phyloP scores from a whole-genome alignment of 1,140 invertebrate species.

The Parasteatoda tepidariorum region DNA sequence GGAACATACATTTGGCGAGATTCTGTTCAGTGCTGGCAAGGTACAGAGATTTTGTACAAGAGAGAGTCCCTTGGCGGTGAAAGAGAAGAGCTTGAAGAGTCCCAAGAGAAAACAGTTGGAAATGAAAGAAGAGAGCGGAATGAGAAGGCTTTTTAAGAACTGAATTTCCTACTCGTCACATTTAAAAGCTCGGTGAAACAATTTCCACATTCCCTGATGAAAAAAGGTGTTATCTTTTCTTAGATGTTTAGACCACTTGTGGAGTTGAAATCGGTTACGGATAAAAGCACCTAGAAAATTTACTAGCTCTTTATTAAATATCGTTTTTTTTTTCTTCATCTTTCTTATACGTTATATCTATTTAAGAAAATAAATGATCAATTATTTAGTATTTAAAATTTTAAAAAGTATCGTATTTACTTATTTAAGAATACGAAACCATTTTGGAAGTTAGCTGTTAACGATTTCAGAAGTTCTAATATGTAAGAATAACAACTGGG shows the following conservation, averaged over 20 bases:
- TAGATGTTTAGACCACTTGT: conserved; percentile 50
- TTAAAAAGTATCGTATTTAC: no score
- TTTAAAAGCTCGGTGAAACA: conserved; percentile 54
- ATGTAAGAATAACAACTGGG: no score
- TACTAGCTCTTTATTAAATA: neutral
- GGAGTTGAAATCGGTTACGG: neutral
- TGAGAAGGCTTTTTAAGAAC: conserved; percentile 23
- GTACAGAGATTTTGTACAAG: no score
- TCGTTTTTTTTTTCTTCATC: no score
- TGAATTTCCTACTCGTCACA: conserved; percentile 44
- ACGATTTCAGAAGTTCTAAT: no score
- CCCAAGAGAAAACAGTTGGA: conserved; percentile 21
- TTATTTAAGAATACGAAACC: no score
- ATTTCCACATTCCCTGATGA: conserved; percentile 52
- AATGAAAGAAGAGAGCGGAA: conserved; percentile 31
- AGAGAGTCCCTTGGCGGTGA: neutral
- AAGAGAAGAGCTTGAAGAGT: conserved; percentile 13
- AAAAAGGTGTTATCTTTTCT: conserved; percentile 57
- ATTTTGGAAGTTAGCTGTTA: no score
- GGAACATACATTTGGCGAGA: no score
- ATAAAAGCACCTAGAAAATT: conserved; percentile 4
- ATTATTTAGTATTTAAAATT: no score
- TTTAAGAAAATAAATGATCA: no score
- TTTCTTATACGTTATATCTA: no score
- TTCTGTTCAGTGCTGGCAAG: neutral